Conservation (phyloP, 2,113 vertebrate genomes). For the Macquaria australasica region DNA sequence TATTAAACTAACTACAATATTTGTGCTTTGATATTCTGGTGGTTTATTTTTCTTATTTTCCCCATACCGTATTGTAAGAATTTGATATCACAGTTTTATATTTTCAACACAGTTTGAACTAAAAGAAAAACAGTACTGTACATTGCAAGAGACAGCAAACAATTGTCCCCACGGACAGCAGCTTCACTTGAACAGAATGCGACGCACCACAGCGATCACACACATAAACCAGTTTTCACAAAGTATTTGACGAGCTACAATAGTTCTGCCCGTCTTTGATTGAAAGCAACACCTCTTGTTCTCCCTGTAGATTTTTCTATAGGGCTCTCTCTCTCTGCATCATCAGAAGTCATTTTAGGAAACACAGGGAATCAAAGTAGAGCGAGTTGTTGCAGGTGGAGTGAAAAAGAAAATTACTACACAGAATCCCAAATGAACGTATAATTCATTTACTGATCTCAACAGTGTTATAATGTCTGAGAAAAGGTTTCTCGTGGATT, state of each 20-base stretch:
- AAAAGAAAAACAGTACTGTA: neutral
- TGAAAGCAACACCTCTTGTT: neutral
- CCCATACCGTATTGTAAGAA: neutral
- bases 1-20: neutral
- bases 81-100: neutral
- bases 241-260: neutral
- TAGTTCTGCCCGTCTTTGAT: neutral
- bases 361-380: neutral
- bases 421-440: slow-evolving; percentile 7
- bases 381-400: neutral
- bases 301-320: neutral
- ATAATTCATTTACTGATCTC: neutral
- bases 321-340: neutral
- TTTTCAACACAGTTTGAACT: neutral
- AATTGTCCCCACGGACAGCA: neutral
- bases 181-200: neutral
- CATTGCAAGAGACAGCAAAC: neutral
- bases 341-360: neutral
- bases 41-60: neutral
- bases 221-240: slow-evolving; percentile 1
- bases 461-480: neutral
- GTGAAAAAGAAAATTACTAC: neutral
- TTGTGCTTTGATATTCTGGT: neutral
- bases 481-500: neutral
- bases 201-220: neutral